phyloP scores from a whole-genome alignment of 1,140 invertebrate genomes.

The Camponotus vicinus region DNA sequence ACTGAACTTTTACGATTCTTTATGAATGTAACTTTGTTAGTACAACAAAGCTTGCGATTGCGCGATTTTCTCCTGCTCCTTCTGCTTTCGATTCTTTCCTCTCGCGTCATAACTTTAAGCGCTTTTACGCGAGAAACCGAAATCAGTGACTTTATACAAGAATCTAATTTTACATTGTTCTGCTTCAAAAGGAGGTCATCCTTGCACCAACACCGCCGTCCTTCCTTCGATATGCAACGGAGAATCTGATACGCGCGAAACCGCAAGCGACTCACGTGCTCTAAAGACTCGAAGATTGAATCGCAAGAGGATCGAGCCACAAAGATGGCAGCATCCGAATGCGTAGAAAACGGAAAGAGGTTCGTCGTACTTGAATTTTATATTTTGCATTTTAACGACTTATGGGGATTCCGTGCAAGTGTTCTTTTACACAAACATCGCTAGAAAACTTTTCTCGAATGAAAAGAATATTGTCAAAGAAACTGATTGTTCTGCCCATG shows the following conservation, averaged over 20 bases:
- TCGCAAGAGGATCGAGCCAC: background rate
- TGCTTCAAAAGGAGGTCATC: constrained; percentile 7
- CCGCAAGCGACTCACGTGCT: background rate
- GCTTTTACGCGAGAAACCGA: background rate
- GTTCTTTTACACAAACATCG: background rate
- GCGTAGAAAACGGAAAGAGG: constrained; percentile 32
- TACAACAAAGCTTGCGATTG: background rate
- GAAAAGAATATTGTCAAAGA: background rate
- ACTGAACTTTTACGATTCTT: background rate
- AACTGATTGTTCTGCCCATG: background rate
- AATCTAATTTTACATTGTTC: constrained; percentile 30
- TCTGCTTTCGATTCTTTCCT: background rate
- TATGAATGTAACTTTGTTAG: background rate
- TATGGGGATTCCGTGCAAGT: background rate
- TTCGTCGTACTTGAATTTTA: background rate
- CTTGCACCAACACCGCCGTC: background rate
- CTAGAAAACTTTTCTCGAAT: background rate
- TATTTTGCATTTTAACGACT: background rate
- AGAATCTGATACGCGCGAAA: constrained; percentile 5
- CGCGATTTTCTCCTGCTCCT: background rate
- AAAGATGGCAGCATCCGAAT: constrained; percentile 24
- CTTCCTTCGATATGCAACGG: constrained; percentile 9
- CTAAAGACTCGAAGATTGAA: constrained; percentile 1
- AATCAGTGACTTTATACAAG: background rate
- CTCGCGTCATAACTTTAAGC: background rate